phyloP scores from a whole-genome alignment of 2,797 vertebrate species.

The Smutsia gigantea region DNA sequence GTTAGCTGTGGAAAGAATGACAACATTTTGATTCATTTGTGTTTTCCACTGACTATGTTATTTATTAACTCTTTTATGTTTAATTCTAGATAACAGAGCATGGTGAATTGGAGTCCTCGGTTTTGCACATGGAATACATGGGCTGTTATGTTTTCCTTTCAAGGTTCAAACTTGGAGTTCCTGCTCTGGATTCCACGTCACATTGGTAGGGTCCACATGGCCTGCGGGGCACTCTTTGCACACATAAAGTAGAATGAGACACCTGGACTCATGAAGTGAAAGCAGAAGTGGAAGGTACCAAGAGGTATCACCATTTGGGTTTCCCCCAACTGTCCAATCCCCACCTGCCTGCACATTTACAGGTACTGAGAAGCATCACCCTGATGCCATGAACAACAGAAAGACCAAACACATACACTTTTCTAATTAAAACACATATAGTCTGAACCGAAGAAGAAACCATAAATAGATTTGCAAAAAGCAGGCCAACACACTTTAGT shows the following conservation, averaged over 20 bases:
- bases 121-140: not conserved
- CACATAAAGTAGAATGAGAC: not conserved
- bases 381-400: not conserved
- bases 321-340: rapidly evolving
- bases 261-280: not conserved
- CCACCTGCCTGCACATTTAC: not conserved
- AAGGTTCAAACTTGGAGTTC: not conserved
- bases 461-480: not conserved
- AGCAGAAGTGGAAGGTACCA: not conserved
- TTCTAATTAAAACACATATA: not conserved
- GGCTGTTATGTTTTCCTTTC: not conserved
- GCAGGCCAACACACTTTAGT: not conserved
- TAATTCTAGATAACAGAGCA: conserved; percentile 74
- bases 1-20: conserved; percentile 77
- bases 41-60: conserved; percentile 76
- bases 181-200: not conserved
- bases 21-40: conserved; percentile 81
- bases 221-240: not conserved
- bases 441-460: not conserved
- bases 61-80: conserved; percentile 74
- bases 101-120: conserved; percentile 28
- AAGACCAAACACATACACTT: rapidly evolving
- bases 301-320: not conserved
- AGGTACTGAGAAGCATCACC: rapidly evolving
- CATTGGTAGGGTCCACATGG: not conserved